Conservation (phyloP, 2,113 vertebrate genomes). For the Lanius collurio region DNA sequence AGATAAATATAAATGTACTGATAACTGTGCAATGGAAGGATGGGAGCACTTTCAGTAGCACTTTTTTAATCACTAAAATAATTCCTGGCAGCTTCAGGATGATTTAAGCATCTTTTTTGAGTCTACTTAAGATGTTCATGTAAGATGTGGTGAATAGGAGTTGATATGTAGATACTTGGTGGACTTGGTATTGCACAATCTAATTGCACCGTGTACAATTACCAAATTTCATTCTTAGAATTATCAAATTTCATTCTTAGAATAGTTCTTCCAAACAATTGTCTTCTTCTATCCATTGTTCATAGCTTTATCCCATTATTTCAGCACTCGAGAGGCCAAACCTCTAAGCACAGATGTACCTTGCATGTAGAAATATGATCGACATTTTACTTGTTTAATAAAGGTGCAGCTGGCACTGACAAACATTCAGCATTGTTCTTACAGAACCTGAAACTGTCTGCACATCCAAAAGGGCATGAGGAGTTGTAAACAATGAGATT, state of each 20-base stretch:
- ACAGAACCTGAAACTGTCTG: neutral
- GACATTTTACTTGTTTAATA: neutral
- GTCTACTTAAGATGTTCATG: neutral
- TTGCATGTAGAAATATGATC: fast-evolving
- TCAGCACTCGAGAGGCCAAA: neutral
- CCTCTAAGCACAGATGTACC: neutral
- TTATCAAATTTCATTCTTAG: neutral
- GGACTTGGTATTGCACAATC: neutral
- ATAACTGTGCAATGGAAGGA: neutral
- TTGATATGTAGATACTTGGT: neutral
- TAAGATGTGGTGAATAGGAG: neutral
- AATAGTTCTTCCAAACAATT: neutral
- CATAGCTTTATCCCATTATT: neutral
- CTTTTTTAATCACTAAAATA: neutral
- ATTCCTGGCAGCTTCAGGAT: neutral
- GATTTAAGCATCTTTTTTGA: neutral
- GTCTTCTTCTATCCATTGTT: neutral
- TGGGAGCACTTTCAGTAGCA: neutral
- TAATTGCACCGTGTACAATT: neutral
- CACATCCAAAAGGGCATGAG: neutral
- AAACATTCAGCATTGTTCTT: neutral
- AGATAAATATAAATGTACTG: neutral
- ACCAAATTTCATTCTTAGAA: neutral
- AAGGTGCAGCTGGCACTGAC: neutral
- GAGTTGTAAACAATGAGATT: neutral